Evolutionary conservation across 2,797 vertebrate species (phyloP), one percentile per base, ranked within the genome.

Genomic region (Gila robusta): DNA sequence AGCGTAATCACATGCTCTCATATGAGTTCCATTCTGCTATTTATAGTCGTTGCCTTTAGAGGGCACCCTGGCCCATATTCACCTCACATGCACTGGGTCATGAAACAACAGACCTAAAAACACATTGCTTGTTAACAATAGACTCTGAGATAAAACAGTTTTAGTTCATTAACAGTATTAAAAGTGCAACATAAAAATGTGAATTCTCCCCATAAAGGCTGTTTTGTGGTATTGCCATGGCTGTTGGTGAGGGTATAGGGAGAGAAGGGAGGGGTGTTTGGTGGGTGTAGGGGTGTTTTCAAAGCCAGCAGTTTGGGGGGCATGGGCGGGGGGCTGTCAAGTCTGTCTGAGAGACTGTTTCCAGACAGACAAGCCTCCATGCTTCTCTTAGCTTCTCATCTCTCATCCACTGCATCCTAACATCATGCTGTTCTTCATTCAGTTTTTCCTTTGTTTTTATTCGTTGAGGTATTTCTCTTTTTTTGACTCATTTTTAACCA

Each of bases 321-420:
- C 23, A 62, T 74, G 71, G 78, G 52, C 14, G 21, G 77, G 87
- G 81, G 86, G 52, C 19, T 82, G 84, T 81, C 85, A 87, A 86
- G 83, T 77, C 86, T 88, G 89, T 88, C 89, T 88, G 86, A 88
- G 84, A 86, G 82, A 78, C 83, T 88, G 89, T 87, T 86, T 86
- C 85, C 83, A 90, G 88, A 90, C 88, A 89, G 83, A 81, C 84
- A 79, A 83, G 84, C 82, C 86, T 86, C 80, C 88, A 87, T 87
- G 72, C 84, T 80, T 77, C 83, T 80, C 81, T 81, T n/a, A 67
- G 84, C 86, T 62, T 79, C n/a, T 44, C 67, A 41, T 66, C 81
- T 83, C 49, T 66, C 56, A 47, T 71, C 70, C 49, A 64, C 54
- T 52, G 41, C 52, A 77, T 87, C 52, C 69, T 39, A 39, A 47